Conservation (phyloP, 2,888 invertebrate species). For the Mantis religiosa region DNA sequence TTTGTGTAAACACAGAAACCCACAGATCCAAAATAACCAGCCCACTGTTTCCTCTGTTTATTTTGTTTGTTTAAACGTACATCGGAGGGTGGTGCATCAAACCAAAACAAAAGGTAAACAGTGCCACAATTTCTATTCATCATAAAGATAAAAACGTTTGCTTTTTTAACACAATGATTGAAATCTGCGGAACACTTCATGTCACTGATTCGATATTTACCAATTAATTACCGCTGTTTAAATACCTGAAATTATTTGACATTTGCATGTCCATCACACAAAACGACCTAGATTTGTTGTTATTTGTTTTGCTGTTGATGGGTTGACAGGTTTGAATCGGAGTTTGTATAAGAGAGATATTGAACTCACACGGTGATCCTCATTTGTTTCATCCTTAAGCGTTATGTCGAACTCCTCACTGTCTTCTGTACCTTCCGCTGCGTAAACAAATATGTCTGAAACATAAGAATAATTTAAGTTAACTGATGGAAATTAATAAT, state of each 20-base stretch:
- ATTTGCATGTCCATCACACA: neutral
- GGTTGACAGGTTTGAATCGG: neutral
- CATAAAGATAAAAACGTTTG: neutral
- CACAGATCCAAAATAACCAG: neutral
- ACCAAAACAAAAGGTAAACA: neutral
- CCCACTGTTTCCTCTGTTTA: neutral
- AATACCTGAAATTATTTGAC: neutral
- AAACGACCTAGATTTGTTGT: neutral
- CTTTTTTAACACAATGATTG: neutral
- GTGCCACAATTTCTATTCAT: neutral
- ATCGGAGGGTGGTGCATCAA: neutral
- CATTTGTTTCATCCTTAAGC: conserved; percentile 2
- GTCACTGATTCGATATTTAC: neutral
- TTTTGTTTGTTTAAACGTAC: neutral
- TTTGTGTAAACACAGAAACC: neutral
- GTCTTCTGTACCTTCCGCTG: neutral
- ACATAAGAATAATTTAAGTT: neutral
- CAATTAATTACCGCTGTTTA: neutral
- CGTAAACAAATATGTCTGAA: neutral
- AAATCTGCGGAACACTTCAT: neutral
- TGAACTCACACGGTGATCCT: neutral
- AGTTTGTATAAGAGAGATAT: neutral
- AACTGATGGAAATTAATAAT: too few species aligned
- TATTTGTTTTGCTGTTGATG: neutral
- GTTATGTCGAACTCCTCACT: neutral